phyloP scores from a whole-genome alignment of 2,113 vertebrate genomes.

The Phylloscopus trochiloides region DNA sequence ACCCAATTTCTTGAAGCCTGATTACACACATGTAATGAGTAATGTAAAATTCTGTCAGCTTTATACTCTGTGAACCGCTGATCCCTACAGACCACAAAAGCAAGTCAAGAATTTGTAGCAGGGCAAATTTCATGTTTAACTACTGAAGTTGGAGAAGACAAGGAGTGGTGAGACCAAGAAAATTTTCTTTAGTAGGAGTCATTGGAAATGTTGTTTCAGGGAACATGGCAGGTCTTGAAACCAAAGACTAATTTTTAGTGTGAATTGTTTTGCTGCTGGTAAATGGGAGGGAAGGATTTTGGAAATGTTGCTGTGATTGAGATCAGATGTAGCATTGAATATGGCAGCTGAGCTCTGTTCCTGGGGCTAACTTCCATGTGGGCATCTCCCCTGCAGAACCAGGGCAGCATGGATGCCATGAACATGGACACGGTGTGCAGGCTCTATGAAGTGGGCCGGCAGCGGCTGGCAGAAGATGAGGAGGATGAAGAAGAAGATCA shows the following conservation, averaged over 20 bases:
- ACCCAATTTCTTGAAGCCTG: not conserved
- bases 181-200: not conserved
- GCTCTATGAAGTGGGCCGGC: conserved; percentile 95
- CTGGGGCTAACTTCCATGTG: not conserved
- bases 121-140: not conserved
- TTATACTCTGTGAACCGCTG: not conserved
- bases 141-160: not conserved
- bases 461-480: conserved; percentile 95
- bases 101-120: not conserved
- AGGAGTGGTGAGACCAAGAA: not conserved
- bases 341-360: not conserved
- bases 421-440: conserved; percentile 99
- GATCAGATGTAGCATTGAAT: not conserved
- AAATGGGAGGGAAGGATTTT: not conserved
- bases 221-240: not conserved
- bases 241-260: not conserved
- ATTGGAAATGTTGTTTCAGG: not conserved
- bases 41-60: not conserved
- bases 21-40: not conserved
- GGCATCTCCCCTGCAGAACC: conserved; percentile 80
- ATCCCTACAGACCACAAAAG: not conserved
- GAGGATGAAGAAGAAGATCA: conserved; percentile 98
- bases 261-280: not conserved
- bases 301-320: not conserved
- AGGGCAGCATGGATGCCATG: conserved; percentile 88